phyloP scores from a whole-genome alignment of 2,888 invertebrate species.

The Nudaria mundana region DNA sequence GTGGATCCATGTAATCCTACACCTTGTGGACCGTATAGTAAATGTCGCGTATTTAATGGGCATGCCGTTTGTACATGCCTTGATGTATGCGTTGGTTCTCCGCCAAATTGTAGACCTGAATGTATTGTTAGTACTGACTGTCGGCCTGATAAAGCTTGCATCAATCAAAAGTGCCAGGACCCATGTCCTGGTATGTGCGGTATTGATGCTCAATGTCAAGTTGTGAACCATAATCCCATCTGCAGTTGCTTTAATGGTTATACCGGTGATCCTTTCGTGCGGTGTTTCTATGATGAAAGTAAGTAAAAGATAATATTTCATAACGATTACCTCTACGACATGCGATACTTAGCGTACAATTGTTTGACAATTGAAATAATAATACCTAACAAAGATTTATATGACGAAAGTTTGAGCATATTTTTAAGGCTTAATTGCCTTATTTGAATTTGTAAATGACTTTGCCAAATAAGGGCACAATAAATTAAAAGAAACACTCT shows the following conservation, averaged over 20 bases:
- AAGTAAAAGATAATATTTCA: slow-evolving; percentile 70
- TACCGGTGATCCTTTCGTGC: slow-evolving; percentile 89
- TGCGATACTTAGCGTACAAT: too few relatives aligned
- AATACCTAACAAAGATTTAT: too few relatives aligned
- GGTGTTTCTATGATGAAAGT: slow-evolving; percentile 84
- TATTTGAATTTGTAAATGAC: too few relatives aligned
- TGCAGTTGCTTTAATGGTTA: slow-evolving; percentile 87
- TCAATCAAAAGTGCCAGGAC: slow-evolving; percentile 88
- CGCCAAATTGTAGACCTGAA: slow-evolving; percentile 89
- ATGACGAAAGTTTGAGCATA: too few relatives aligned
- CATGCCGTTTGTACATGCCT: slow-evolving; percentile 90
- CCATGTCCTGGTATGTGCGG: slow-evolving; percentile 90
- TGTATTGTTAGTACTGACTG: slow-evolving; percentile 91
- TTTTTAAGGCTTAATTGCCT: too few relatives aligned
- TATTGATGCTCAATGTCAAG: slow-evolving; percentile 88
- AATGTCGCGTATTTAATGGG: slow-evolving; percentile 85
- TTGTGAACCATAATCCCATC: slow-evolving; percentile 89
- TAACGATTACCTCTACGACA: too few relatives aligned
- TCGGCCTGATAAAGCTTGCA: slow-evolving; percentile 86
- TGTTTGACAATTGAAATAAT: too few relatives aligned
- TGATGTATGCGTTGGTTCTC: slow-evolving; percentile 86
- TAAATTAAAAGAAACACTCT: too few relatives aligned
- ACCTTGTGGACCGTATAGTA: slow-evolving; percentile 90
- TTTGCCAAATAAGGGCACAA: too few relatives aligned
- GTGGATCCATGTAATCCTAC: slow-evolving; percentile 87